Percentiles rank a stretch among this genome's conserved stretches.
These are phyloP conservation scores for Campylorhamphus procurvoides DNA, from an alignment of 2,113 vertebrate genomes.

Conservation along the genomic window DNA sequence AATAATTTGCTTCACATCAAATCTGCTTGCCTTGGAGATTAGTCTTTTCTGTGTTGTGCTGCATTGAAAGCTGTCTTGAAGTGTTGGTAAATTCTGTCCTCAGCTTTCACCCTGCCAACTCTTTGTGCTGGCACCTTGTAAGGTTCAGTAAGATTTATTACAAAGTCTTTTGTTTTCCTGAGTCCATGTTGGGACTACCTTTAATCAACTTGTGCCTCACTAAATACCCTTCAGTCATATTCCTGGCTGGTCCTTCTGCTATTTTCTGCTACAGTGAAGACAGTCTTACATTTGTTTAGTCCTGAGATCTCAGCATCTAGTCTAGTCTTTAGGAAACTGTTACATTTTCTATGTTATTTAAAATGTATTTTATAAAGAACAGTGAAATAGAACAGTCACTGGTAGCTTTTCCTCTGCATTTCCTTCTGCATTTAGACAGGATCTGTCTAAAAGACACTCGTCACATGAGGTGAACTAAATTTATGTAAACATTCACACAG, in stretches of 20 bases:
- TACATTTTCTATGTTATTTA: not conserved
- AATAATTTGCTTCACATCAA: not conserved
- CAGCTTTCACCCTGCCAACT: not conserved
- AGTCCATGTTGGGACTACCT: not conserved
- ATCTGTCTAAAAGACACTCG: not conserved
- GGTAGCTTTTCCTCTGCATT: not conserved
- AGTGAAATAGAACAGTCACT: not conserved
- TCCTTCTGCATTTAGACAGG: too few relatives aligned
- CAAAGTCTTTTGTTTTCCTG: not conserved
- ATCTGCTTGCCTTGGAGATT: not conserved
- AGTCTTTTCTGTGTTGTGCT: not conserved
- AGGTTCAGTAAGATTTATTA: not conserved
- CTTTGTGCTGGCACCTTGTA: not conserved
- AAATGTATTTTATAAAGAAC: not conserved
- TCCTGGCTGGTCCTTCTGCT: not conserved
- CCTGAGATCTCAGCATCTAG: not conserved
- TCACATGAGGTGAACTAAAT: not conserved
- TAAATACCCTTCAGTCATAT: not conserved
- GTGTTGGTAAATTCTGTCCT: not conserved
- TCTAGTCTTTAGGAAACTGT: not conserved
- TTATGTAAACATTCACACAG: not conserved
- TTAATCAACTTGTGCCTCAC: conserved; percentile 4
- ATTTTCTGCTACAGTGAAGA: not conserved
- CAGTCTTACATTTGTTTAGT: not conserved
- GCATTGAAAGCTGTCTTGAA: not conserved